A percentile compares a stretch with the other conserved stretches of the same genome.
phyloP scores from a whole-genome alignment of 2,113 vertebrate species.

The Chrysochloris asiatica region DNA sequence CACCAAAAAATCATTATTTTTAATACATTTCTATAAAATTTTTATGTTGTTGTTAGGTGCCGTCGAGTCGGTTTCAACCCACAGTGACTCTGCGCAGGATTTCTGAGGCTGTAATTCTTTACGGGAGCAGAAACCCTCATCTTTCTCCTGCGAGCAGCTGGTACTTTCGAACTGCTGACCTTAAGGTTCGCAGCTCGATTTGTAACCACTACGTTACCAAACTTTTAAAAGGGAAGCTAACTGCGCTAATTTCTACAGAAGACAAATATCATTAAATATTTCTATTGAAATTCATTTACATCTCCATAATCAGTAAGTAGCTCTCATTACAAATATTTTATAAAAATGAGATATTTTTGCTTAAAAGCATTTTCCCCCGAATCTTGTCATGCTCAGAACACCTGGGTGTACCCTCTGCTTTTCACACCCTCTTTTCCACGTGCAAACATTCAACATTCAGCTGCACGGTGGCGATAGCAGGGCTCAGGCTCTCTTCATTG shows the following conservation, averaged over 20 bases:
- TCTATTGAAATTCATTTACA: conserved; percentile 4
- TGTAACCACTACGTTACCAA: too few species aligned
- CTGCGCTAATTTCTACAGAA: not conserved
- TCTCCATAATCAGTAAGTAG: not conserved
- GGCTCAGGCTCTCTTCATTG: too few species aligned
- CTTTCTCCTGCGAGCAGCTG: too few species aligned
- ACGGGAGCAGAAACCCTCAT: too few species aligned
- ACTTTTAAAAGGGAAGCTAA: conserved; percentile 29
- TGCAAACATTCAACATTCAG: not conserved
- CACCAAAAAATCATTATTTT: not conserved
- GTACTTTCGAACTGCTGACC: too few species aligned
- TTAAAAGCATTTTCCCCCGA: conserved; percentile 17
- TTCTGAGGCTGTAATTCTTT: too few species aligned
- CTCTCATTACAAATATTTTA: conserved; percentile 4
- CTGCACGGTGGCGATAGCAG: not conserved
- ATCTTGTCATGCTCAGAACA: not conserved
- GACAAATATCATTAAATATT: not conserved
- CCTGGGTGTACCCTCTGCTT: not conserved
- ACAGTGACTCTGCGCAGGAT: too few species aligned
- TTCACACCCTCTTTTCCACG: not conserved
- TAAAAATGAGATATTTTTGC: conserved; percentile 35
- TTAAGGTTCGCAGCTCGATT: too few species aligned
- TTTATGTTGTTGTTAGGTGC: too few species aligned
- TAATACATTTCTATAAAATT: conserved; percentile 21
- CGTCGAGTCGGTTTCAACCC: too few species aligned